Evolutionary conservation across 2,888 invertebrate species (phyloP), one percentile per base, ranked within the genome.

Genomic region (Tuberolachnus salignus): DNA sequence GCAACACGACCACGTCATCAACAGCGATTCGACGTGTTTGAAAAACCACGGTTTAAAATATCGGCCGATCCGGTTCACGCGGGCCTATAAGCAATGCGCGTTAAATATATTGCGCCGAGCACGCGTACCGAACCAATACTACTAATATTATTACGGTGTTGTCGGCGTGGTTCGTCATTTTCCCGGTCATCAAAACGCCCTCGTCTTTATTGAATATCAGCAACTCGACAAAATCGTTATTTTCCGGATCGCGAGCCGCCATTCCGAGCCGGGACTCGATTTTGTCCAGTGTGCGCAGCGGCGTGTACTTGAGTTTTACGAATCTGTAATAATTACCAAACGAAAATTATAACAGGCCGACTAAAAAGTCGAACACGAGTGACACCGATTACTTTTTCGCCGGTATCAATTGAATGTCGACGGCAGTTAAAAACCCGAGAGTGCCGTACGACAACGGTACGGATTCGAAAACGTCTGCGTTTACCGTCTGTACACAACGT

Each of bases 1-100:
- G 9, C 82, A 84, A 0, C 86, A 85, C 0, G 83, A 84, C 0
- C 84, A 85, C 6, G 82, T 83, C 1, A 83, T 83, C 81, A 88
- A 83, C 83, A 89, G 89, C 0, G 85, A 86, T 83, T 90, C 88
- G 0, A 92, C 94, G 85, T 94, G 92, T 80, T 88, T 90, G 87
- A 91, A 94, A 87, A 94, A 94, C 94, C 94, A 94, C 10, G 93
- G 92, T 82, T 93, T 91, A 85, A 92, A 89, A 91, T 92, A 94
- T 78, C 87, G 86, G 1, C 93, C 92, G 82, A 94, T 92, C 0
- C 87, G 85, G 84, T 94, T 94, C 2, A 67, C 21, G 19, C 21
- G 44, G 42, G 44, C 34, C 59, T 80, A 51, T 26, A 19, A 14
- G n/a, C 55, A 75, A 55, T 46, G 19, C 1, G 1, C 4, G 21